Percentiles rank a stretch among this genome's conserved stretches.
Conservation (phyloP, 1,140 invertebrate species). For the Leptoteleia sp. region DNA sequence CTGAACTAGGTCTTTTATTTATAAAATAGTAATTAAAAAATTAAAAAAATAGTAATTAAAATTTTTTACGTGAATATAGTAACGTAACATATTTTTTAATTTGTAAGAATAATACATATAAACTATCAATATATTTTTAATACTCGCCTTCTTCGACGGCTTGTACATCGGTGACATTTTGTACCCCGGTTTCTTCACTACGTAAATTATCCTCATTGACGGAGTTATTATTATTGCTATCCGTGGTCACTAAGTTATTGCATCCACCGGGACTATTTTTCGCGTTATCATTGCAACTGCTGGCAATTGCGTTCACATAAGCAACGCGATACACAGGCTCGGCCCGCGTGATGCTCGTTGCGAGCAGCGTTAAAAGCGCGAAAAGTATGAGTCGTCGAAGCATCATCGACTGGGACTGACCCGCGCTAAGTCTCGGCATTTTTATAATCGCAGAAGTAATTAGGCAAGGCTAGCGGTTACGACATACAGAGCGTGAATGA, state of each 20-base stretch:
- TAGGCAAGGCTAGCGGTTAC: conserved; percentile 71
- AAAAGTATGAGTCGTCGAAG: conserved; percentile 72
- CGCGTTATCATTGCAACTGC: conserved; percentile 38
- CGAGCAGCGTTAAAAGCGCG: conserved; percentile 61
- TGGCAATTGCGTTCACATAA: conserved; percentile 49
- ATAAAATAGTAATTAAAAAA: no score
- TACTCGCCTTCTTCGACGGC: conserved; percentile 47
- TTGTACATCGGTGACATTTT: conserved; percentile 15
- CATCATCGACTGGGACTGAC: conserved; percentile 77
- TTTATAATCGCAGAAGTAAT: conserved; percentile 76
- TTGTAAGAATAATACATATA: no score
- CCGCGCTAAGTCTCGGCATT: conserved; percentile 64
- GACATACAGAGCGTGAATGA: conserved; percentile 81
- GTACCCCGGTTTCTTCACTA: background rate
- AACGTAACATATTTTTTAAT: no score
- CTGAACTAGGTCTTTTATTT: no score
- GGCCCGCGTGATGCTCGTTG: conserved; percentile 47
- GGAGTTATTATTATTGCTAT: conserved; percentile 2
- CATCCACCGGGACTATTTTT: conserved; percentile 48
- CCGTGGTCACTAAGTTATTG: conserved; percentile 36
- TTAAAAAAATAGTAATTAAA: no score
- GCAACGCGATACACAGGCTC: conserved; percentile 55
- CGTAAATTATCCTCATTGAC: conserved; percentile 2
- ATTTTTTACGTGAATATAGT: no score
- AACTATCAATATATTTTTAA: no score